A percentile compares a stretch with the other conserved stretches of the same genome.
phyloP scores from a whole-genome alignment of 2,888 invertebrate genomes.

The Adelphocoris suturalis region DNA sequence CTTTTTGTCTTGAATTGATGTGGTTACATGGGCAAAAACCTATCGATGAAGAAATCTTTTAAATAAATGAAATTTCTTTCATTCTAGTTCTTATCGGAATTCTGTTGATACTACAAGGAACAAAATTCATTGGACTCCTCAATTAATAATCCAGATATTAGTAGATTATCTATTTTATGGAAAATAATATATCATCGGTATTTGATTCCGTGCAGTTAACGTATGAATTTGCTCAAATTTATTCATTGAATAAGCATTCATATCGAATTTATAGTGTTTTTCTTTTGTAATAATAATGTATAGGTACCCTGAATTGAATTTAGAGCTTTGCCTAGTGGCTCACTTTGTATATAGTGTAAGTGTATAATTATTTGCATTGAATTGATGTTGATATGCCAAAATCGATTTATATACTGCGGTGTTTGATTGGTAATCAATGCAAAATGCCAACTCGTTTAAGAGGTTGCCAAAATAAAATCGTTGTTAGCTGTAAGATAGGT shows the following conservation, averaged over 20 bases:
- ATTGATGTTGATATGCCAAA: slow-evolving; percentile 41
- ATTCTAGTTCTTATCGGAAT: not conserved
- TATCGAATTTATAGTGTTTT: slow-evolving; percentile 73
- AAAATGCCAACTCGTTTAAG: slow-evolving; percentile 19
- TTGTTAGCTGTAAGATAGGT: slow-evolving; percentile 46
- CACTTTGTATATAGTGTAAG: slow-evolving; percentile 13
- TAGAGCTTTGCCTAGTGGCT: slow-evolving; percentile 60
- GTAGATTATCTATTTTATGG: slow-evolving; percentile 41
- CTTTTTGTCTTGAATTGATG: too few species aligned
- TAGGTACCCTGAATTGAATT: slow-evolving; percentile 26
- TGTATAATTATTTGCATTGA: slow-evolving; percentile 11
- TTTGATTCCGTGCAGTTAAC: slow-evolving; percentile 71
- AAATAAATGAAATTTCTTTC: not conserved
- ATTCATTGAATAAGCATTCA: slow-evolving; percentile 72
- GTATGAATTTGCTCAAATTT: slow-evolving; percentile 74
- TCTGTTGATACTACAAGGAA: not conserved
- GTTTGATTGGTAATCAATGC: slow-evolving; percentile 20
- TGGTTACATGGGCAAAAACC: too few species aligned
- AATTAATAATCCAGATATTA: not conserved
- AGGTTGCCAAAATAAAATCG: slow-evolving; percentile 37
- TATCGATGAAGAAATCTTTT: too few species aligned
- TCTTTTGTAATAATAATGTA: slow-evolving; percentile 36
- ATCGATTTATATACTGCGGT: slow-evolving; percentile 14
- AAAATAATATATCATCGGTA: slow-evolving; percentile 62
- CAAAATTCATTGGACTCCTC: not conserved